Percentiles rank a stretch among this genome's conserved stretches.
Evolutionary conservation across 2,113 vertebrate genomes (phyloP).

Genomic region (Misgurnus anguillicaudatus): DNA sequence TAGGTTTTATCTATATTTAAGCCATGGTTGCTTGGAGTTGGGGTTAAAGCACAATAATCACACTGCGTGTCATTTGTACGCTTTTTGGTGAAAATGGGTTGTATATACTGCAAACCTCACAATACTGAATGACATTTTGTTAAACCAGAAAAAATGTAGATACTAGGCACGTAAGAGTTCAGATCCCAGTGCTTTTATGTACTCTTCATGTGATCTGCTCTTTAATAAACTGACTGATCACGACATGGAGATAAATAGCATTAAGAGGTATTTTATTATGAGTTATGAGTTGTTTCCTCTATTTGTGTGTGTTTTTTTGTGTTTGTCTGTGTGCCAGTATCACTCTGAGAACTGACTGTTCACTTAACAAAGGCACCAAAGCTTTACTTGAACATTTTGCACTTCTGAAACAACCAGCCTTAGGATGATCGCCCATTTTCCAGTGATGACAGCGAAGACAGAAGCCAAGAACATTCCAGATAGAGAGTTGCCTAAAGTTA

Average conservation of each 20-base stretch:
- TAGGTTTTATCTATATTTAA: no score
- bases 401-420: conserved; percentile 35
- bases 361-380: conserved; percentile 13
- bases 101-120: no score
- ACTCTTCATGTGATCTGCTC: not conserved
- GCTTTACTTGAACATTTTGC: conserved; percentile 41
- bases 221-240: not conserved
- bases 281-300: not conserved
- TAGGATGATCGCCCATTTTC: conserved; percentile 27
- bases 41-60: no score
- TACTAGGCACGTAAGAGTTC: not conserved
- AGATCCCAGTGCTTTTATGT: not conserved
- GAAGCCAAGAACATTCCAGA: conserved; percentile 53
- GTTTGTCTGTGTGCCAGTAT: not conserved
- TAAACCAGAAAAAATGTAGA: not conserved
- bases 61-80: no score
- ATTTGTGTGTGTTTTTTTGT: not conserved
- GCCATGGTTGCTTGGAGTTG: no score
- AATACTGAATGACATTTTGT: no score
- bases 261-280: not conserved
- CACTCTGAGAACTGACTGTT: conserved; percentile 16
- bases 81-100: no score
- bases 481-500: conserved; percentile 27
- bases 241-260: not conserved
- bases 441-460: conserved; percentile 12